Evolutionary conservation across 2,113 vertebrate genomes (phyloP).

Genomic region (Petrocephalus microphthalmus): DNA sequence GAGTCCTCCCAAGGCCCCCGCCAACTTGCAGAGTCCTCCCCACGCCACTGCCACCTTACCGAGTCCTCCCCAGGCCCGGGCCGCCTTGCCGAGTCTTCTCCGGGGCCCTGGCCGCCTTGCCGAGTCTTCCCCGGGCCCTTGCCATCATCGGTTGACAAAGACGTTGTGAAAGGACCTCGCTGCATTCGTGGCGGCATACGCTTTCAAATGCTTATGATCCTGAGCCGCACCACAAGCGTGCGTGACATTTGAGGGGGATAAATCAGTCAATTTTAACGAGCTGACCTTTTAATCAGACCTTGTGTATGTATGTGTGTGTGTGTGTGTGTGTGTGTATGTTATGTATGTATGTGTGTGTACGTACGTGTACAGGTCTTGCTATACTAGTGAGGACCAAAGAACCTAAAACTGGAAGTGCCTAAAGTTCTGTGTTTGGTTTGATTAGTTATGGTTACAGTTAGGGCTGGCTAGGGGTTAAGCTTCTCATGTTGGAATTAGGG

Average conservation of each 20-base stretch:
- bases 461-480: too few species aligned
- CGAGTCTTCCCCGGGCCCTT: not conserved
- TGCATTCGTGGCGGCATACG: not conserved
- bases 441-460: too few species aligned
- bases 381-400: not conserved
- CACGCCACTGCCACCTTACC: too few species aligned
- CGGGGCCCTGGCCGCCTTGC: not conserved
- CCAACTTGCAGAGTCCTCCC: too few species aligned
- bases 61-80: too few species aligned
- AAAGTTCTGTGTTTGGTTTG: too few species aligned
- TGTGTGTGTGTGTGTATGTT: not conserved
- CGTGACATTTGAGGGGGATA: slow-evolving; percentile 17
- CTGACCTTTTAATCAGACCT: slow-evolving; percentile 23
- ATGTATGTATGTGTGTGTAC: not conserved
- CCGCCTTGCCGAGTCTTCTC: too few species aligned
- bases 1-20: too few species aligned
- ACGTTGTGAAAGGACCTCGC: not conserved
- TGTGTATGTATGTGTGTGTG: not conserved
- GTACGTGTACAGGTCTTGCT: not conserved
- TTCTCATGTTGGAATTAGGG: too few species aligned
- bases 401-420: too few species aligned
- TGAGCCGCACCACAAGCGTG: not conserved
- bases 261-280: slow-evolving; percentile 25
- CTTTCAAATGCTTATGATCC: slow-evolving; percentile 20
- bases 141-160: not conserved